These are phyloP conservation scores for Agrochola litura DNA, from an alignment of 2,888 invertebrate species.

Conservation along the genomic window DNA sequence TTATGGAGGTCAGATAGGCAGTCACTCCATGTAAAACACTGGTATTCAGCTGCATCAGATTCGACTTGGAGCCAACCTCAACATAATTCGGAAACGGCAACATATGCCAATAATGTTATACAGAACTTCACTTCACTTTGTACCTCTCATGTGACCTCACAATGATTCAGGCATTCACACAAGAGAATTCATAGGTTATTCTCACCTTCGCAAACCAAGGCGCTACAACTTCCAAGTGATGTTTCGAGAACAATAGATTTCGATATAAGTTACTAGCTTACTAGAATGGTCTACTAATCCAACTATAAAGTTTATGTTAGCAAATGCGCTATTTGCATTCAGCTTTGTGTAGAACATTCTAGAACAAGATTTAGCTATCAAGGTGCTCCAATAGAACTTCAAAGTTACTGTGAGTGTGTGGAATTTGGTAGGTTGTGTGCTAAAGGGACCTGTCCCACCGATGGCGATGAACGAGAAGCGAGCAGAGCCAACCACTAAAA, in stretches of 20 bases:
- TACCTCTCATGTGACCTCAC: not conserved
- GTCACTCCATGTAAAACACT: too few relatives aligned
- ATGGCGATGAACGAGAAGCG: not conserved
- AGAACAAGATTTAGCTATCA: slow-evolving; percentile 3
- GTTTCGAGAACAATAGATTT: not conserved
- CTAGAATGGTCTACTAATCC: not conserved
- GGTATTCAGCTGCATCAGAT: too few relatives aligned
- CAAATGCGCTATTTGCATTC: slow-evolving; percentile 21
- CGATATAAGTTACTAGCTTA: slow-evolving; percentile 25
- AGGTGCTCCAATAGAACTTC: not conserved
- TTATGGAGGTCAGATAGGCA: too few relatives aligned
- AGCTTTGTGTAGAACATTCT: slow-evolving; percentile 11
- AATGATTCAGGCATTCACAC: not conserved
- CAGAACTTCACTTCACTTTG: not conserved
- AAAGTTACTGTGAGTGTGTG: not conserved
- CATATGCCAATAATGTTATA: not conserved
- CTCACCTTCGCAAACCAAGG: not conserved
- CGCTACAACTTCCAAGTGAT: slow-evolving; percentile 1
- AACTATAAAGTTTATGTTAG: slow-evolving; percentile 17
- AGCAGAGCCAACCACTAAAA: too few relatives aligned
- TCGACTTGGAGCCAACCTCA: too few relatives aligned
- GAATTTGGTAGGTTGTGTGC: not conserved
- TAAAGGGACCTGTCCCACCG: not conserved
- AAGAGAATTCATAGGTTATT: not conserved
- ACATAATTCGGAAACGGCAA: too few relatives aligned